Conservation (phyloP, 2,797 vertebrate genomes). For the Tragelaphus eurycerus region DNA sequence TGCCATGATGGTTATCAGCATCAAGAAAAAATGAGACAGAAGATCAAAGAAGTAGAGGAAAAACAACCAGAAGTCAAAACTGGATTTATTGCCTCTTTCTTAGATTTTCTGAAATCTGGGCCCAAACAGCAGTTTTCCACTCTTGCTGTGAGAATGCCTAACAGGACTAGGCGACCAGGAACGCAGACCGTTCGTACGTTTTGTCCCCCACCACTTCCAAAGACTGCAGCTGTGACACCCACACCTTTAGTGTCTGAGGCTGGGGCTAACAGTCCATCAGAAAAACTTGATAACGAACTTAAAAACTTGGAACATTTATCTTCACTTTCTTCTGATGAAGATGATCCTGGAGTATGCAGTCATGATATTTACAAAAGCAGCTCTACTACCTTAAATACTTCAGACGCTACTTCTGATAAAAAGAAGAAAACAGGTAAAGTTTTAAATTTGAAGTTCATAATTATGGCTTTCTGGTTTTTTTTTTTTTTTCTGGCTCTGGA, state of each 20-base stretch:
- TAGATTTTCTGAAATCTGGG: slow-evolving; percentile 98
- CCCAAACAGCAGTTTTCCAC: slow-evolving; percentile 96
- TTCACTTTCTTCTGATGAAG: slow-evolving; percentile 97
- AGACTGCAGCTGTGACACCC: slow-evolving; percentile 79
- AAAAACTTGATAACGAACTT: slow-evolving; percentile 90
- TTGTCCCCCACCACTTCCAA: slow-evolving; percentile 85
- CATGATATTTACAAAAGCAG: slow-evolving; percentile 95
- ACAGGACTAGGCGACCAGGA: slow-evolving; percentile 89
- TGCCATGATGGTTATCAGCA: slow-evolving; percentile 93
- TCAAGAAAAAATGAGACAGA: slow-evolving; percentile 97
- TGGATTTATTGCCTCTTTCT: slow-evolving; percentile 98
- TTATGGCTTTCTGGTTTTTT: neutral
- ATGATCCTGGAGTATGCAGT: slow-evolving; percentile 93
- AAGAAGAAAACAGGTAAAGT: slow-evolving; percentile 91
- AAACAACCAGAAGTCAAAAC: slow-evolving; percentile 99
- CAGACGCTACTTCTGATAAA: slow-evolving; percentile 91
- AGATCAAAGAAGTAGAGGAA: slow-evolving; percentile 98
- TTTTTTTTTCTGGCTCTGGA: neutral
- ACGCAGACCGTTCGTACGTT: slow-evolving; percentile 84
- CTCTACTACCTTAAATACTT: slow-evolving; percentile 89
- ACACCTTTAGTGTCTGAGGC: slow-evolving; percentile 82
- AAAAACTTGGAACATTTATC: slow-evolving; percentile 95
- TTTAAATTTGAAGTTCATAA: slow-evolving; percentile 33
- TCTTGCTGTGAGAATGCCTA: slow-evolving; percentile 91
- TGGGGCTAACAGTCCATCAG: slow-evolving; percentile 84